Conservation (phyloP, 1,140 invertebrate genomes). For the Drosophila ohnishii region DNA sequence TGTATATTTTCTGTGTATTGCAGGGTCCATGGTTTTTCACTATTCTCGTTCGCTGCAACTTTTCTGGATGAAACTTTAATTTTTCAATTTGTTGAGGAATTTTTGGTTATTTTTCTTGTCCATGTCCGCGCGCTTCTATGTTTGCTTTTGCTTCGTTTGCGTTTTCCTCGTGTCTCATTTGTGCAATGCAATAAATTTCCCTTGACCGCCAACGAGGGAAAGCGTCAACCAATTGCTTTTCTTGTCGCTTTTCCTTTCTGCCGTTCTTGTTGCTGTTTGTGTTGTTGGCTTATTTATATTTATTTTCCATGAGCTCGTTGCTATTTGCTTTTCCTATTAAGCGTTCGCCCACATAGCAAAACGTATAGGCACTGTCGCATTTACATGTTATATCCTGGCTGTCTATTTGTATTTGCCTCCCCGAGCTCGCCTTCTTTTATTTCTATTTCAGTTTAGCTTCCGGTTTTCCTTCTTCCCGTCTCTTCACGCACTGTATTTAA, state of each 20-base stretch:
- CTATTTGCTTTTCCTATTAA: conserved; percentile 77
- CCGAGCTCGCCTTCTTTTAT: conserved; percentile 47
- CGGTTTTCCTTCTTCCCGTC: conserved; percentile 6
- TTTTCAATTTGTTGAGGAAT: conserved; percentile 76
- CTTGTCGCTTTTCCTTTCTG: conserved; percentile 23
- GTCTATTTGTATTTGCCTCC: conserved; percentile 57
- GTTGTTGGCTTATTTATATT: conserved; percentile 73
- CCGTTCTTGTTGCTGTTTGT: conserved; percentile 40
- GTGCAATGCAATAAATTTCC: conserved; percentile 76
- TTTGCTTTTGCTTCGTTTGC: conserved; percentile 48
- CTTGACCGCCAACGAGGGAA: conserved; percentile 77
- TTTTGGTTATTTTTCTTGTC: conserved; percentile 70
- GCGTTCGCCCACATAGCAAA: conserved; percentile 34
- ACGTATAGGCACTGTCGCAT: conserved; percentile 45
- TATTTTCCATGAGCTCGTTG: conserved; percentile 71
- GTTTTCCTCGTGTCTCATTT: conserved; percentile 70
- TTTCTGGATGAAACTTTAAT: conserved; percentile 68
- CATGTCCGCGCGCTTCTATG: conserved; percentile 38
- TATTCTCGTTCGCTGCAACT: conserved; percentile 16
- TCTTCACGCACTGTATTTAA: conserved; percentile 53
- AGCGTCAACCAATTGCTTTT: conserved; percentile 61
- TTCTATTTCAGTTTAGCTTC: conserved; percentile 33
- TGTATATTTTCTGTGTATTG: conserved; percentile 5
- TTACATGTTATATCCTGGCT: conserved; percentile 61
- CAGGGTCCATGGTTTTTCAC: conserved; percentile 29